Evolutionary conservation across 2,888 invertebrate genomes (phyloP).

Genomic region (Bembecia ichneumoniformis): DNA sequence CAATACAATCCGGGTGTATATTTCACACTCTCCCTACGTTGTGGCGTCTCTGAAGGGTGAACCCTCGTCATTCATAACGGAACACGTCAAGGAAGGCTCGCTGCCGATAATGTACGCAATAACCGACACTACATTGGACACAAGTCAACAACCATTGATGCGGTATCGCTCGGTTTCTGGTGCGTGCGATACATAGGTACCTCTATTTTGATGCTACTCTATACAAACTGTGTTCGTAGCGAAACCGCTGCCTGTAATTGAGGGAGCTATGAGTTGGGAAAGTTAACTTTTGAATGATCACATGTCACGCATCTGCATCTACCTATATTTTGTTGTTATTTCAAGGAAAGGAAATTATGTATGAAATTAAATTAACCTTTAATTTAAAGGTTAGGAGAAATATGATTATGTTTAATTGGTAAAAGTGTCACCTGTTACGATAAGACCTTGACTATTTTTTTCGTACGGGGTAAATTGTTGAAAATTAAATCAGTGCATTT

Average conservation of each 20-base stretch:
- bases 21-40: slow-evolving; percentile 10
- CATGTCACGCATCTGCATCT: too few species aligned
- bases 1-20: slow-evolving; percentile 1
- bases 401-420: too few species aligned
- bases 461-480: too few species aligned
- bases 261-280: too few species aligned
- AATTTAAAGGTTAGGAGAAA: too few species aligned
- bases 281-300: too few species aligned
- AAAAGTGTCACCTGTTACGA: too few species aligned
- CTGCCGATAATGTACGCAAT: slow-evolving; percentile 11
- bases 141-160: slow-evolving; percentile 2
- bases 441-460: too few species aligned
- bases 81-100: slow-evolving; percentile 16
- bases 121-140: slow-evolving; percentile 7
- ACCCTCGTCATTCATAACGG: slow-evolving; percentile 33
- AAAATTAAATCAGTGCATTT: too few species aligned
- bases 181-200: background rate
- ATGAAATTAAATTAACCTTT: too few species aligned
- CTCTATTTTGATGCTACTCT: background rate
- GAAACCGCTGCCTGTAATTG: too few species aligned
- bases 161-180: slow-evolving; percentile 5
- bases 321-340: background rate
- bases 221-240: too few species aligned
- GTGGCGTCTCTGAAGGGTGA: slow-evolving; percentile 23
- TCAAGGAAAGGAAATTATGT: background rate